Evolutionary conservation across 2,797 vertebrate genomes (phyloP).

Genomic region (Podargus strigoides): DNA sequence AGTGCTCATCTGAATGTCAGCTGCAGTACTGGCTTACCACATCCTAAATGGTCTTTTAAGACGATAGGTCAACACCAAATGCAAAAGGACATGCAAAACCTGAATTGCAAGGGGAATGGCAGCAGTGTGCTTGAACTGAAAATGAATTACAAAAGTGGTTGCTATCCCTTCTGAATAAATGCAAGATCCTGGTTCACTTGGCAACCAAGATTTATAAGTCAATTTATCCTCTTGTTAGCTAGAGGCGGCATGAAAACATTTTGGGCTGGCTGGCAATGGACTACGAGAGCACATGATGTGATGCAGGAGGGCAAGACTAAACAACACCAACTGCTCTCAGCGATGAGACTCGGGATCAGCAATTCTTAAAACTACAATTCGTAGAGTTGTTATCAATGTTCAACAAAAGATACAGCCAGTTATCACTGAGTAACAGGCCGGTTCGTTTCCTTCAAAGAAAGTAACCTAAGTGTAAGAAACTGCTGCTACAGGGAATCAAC

Average conservation of each 20-base stretch:
- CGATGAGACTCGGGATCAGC: not conserved
- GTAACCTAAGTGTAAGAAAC: not conserved
- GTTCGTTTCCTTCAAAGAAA: not conserved
- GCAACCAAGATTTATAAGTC: not conserved
- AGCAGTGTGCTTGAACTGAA: not conserved
- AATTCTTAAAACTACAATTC: not conserved
- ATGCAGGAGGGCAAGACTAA: not conserved
- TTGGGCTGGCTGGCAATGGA: not conserved
- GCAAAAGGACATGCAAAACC: not conserved
- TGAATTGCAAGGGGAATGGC: not conserved
- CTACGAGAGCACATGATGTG: rapidly evolving
- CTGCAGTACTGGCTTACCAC: not conserved
- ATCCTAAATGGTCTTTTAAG: not conserved
- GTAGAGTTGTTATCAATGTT: not conserved
- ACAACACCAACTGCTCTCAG: not conserved
- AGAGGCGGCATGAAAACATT: not conserved
- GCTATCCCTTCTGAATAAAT: not conserved
- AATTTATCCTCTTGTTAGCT: not conserved
- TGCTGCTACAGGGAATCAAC: not conserved
- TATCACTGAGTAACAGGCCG: not conserved
- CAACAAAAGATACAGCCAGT: not conserved
- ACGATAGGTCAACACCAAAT: not conserved
- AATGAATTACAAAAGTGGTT: not conserved
- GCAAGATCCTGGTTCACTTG: not conserved
- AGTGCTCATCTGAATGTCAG: not conserved